Conservation (phyloP, 2,888 invertebrate species). For the Callyntrura sp. region DNA sequence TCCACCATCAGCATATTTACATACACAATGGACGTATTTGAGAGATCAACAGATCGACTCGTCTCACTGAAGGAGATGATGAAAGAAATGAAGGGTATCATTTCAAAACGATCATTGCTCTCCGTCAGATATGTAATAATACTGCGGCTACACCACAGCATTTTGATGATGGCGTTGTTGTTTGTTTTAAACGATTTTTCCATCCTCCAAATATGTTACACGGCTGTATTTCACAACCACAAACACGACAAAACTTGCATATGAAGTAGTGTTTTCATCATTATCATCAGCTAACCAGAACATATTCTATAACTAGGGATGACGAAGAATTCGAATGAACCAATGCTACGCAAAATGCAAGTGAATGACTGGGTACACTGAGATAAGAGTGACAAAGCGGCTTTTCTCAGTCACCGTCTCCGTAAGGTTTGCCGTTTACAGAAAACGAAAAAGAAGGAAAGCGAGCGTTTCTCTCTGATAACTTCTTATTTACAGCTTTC, state of each 20-base stretch:
- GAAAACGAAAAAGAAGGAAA: not conserved
- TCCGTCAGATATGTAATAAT: not conserved
- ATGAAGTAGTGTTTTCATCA: not conserved
- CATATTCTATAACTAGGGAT: not conserved
- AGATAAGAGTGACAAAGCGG: constrained; percentile 77
- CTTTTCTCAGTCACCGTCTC: constrained; percentile 52
- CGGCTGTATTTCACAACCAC: too few relatives aligned
- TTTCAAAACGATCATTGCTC: constrained; percentile 20
- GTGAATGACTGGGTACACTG: constrained; percentile 16
- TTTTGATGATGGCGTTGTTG: not conserved
- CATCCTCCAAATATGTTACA: too few relatives aligned
- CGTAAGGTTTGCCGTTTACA: constrained; percentile 26
- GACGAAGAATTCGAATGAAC: not conserved
- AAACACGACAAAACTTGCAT: too few relatives aligned
- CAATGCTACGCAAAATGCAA: not conserved
- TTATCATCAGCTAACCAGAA: not conserved
- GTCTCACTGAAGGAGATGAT: too few relatives aligned
- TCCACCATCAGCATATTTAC: not conserved
- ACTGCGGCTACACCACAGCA: not conserved
- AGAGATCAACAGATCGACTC: not conserved
- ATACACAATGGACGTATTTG: not conserved
- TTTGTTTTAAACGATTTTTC: too few relatives aligned
- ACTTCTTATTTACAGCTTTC: constrained; percentile 66
- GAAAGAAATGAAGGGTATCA: not conserved
- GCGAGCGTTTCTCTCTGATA: constrained; percentile 55